These are phyloP conservation scores for Tachystola acroxantha DNA, from an alignment of 2,888 invertebrate species.

Conservation along the genomic window DNA sequence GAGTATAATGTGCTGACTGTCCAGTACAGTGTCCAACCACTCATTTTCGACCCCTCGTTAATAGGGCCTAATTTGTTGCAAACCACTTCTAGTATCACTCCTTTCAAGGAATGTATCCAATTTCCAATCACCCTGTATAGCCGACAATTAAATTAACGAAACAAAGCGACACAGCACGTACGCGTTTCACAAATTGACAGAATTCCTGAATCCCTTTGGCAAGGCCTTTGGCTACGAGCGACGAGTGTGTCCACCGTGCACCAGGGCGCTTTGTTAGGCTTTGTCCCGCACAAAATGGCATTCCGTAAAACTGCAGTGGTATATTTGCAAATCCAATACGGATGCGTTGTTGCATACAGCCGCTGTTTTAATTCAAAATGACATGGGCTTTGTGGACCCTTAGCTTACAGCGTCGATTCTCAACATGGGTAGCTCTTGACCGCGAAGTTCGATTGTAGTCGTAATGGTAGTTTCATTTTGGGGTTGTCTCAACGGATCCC, in stretches of 20 bases:
- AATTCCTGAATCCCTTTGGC: not conserved
- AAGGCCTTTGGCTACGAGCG: constrained; percentile 1
- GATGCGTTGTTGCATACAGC: not conserved
- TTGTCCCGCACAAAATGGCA: constrained; percentile 5
- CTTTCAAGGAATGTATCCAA: too few relatives aligned
- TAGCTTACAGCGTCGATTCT: not conserved
- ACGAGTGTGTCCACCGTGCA: not conserved
- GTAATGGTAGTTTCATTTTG: too few relatives aligned
- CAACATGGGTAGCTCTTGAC: too few relatives aligned
- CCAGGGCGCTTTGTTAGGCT: constrained; percentile 7
- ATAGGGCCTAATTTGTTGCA: too few relatives aligned
- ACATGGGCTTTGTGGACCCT: not conserved
- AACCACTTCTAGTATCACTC: too few relatives aligned
- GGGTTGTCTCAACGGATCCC: too few relatives aligned
- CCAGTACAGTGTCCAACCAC: too few relatives aligned
- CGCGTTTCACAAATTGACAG: not conserved
- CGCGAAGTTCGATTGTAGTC: too few relatives aligned
- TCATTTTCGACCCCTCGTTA: too few relatives aligned
- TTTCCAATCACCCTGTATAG: too few relatives aligned
- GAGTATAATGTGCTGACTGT: too few relatives aligned
- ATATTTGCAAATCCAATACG: not conserved
- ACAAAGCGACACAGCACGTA: not conserved
- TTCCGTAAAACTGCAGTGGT: constrained; percentile 1
- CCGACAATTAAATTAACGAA: not conserved
- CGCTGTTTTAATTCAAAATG: not conserved